These are phyloP conservation scores for Champsocephalus gunnari DNA, from an alignment of 2,797 vertebrate species.

Conservation along the genomic window DNA sequence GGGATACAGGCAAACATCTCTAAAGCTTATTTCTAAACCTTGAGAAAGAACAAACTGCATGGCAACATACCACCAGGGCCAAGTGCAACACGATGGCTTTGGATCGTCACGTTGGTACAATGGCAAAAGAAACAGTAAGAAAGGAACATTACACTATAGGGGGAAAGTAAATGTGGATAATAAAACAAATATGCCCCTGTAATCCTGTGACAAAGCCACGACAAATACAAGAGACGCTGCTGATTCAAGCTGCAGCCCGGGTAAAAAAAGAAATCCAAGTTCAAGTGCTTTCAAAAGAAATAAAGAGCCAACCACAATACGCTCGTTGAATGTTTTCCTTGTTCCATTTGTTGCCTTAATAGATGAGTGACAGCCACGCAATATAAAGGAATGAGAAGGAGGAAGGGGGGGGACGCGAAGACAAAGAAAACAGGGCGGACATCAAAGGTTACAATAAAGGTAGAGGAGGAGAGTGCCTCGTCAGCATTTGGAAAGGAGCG, in stretches of 20 bases:
- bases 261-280: conserved; percentile 73
- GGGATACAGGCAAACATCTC: not conserved
- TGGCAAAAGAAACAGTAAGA: conserved; percentile 32
- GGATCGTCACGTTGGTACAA: not conserved
- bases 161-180: conserved; percentile 41
- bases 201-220: conserved; percentile 61
- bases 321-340: conserved; percentile 69
- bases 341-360: conserved; percentile 75
- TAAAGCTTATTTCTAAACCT: not conserved
- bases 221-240: conserved; percentile 49
- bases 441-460: conserved; percentile 74
- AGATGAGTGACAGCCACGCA: conserved; percentile 73
- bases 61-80: not conserved
- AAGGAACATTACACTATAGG: conserved; percentile 23
- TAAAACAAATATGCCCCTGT: conserved; percentile 59
- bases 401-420: conserved; percentile 47
- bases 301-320: conserved; percentile 74
- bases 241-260: conserved; percentile 38
- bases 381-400: conserved; percentile 75
- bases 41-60: not conserved
- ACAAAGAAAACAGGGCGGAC: conserved; percentile 75
- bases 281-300: conserved; percentile 74
- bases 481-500: conserved; percentile 73
- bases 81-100: not conserved
- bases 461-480: conserved; percentile 68